Evolutionary conservation across 2,113 vertebrate species (phyloP).

Genomic region (Pomatostomus ruficeps): DNA sequence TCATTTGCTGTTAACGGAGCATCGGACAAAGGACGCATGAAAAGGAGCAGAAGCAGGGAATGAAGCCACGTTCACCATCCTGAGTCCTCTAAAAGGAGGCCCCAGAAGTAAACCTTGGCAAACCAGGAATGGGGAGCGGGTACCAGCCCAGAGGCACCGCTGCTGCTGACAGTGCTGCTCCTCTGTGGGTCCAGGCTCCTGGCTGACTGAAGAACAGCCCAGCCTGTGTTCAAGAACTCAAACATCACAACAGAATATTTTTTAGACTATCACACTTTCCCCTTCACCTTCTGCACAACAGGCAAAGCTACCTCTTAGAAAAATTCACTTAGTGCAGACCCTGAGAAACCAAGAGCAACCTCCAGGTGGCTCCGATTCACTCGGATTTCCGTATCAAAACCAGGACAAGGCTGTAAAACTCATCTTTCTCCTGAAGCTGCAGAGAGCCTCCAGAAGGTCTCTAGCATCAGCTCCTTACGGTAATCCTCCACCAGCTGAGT

Average conservation of each 20-base stretch:
- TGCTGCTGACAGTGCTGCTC: not conserved
- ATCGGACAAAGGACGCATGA: not conserved
- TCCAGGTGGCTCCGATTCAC: not conserved
- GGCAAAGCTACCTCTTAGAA: not conserved
- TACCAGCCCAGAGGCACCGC: not conserved
- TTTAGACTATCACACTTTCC: not conserved
- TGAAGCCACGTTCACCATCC: not conserved
- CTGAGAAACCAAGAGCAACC: not conserved
- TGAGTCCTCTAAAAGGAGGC: not conserved
- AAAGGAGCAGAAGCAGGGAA: not conserved
- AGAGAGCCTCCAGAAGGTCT: not conserved
- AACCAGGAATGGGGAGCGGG: not conserved
- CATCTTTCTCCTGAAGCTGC: not conserved
- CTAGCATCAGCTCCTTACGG: not conserved
- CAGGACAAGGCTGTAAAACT: not conserved
- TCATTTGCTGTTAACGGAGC: rapidly evolving
- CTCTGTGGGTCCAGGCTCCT: not conserved
- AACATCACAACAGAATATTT: not conserved
- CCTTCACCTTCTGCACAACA: not conserved
- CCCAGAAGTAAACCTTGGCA: not conserved
- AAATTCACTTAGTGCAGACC: rapidly evolving
- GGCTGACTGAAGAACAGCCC: not conserved
- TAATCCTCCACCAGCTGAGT: not conserved
- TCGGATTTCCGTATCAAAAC: not conserved
- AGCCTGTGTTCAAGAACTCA: not conserved